phyloP scores from a whole-genome alignment of 2,113 vertebrate genomes.

The Syngnathoides biaculeatus region DNA sequence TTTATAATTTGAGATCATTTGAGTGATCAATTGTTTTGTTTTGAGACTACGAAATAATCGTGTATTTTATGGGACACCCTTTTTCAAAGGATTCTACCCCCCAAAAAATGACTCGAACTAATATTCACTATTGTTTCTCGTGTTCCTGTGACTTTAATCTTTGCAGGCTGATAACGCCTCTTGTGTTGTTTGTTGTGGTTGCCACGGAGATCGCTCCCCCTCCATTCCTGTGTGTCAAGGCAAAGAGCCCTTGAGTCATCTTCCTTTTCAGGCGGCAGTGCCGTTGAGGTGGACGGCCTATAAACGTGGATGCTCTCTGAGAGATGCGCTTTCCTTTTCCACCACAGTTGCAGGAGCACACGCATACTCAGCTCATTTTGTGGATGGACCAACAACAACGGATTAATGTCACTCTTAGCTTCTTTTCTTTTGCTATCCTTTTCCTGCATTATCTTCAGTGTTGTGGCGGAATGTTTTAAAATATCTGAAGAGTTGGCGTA shows the following conservation, averaged over 20 bases:
- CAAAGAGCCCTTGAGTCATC: conserved; percentile 28
- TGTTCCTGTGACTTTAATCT: not conserved
- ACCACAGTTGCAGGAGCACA: conserved; percentile 6
- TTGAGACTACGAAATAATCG: too few species aligned
- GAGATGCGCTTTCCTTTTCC: conserved; percentile 16
- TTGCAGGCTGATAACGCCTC: not conserved
- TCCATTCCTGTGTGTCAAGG: conserved; percentile 22
- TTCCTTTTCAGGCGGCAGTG: conserved; percentile 32
- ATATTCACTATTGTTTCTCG: not conserved
- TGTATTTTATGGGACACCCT: too few species aligned
- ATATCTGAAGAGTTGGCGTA: too few species aligned
- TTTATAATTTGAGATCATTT: too few species aligned
- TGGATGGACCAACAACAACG: too few species aligned
- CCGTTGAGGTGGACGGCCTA: not conserved
- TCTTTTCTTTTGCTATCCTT: not conserved
- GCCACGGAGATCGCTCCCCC: conserved; percentile 34
- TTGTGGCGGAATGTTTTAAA: too few species aligned
- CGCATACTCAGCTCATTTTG: not conserved
- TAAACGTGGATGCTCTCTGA: conserved; percentile 22
- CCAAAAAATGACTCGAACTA: not conserved
- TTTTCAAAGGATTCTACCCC: not conserved
- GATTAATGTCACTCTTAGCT: not conserved
- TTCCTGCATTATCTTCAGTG: not conserved
- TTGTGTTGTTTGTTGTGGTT: conserved; percentile 46
- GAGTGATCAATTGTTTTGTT: too few species aligned